phyloP scores from a whole-genome alignment of 2,888 invertebrate genomes.

The Lasius fuliginosus region DNA sequence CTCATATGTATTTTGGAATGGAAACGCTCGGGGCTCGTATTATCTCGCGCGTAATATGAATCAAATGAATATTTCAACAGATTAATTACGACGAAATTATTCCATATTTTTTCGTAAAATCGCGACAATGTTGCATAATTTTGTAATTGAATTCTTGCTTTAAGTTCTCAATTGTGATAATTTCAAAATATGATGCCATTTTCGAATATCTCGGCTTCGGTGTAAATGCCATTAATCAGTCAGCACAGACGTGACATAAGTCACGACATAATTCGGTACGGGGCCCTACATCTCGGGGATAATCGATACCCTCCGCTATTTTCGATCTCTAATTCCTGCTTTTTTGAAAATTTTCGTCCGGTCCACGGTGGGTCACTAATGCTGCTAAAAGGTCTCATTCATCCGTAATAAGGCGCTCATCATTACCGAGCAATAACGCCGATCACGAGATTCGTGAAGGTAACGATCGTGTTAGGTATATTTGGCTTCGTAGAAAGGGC shows the following conservation, averaged over 20 bases:
- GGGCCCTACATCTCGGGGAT: not conserved
- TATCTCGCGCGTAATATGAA: not conserved
- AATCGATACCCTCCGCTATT: constrained; percentile 20
- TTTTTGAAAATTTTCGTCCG: constrained; percentile 24
- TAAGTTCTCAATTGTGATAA: not conserved
- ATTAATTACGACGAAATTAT: not conserved
- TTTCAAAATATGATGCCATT: not conserved
- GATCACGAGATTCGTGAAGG: constrained; percentile 79
- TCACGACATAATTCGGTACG: not conserved
- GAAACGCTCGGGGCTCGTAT: not conserved
- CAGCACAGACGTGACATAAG: not conserved
- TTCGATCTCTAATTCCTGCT: constrained; percentile 23
- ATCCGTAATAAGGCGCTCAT: constrained; percentile 53
- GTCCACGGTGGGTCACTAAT: constrained; percentile 36
- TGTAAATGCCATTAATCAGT: constrained; percentile 8
- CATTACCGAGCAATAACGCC: constrained; percentile 77
- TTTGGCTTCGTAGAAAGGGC: constrained; percentile 63
- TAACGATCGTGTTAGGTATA: constrained; percentile 52
- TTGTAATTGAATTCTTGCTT: constrained; percentile 6
- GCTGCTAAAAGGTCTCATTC: constrained; percentile 50
- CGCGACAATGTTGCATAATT: not conserved
- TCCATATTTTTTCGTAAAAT: not conserved
- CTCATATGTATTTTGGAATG: constrained; percentile 1
- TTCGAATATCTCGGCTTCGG: not conserved
- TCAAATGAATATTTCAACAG: constrained; percentile 32